phyloP scores from a whole-genome alignment of 2,797 vertebrate genomes.

The Ctenosaura bakeri region DNA sequence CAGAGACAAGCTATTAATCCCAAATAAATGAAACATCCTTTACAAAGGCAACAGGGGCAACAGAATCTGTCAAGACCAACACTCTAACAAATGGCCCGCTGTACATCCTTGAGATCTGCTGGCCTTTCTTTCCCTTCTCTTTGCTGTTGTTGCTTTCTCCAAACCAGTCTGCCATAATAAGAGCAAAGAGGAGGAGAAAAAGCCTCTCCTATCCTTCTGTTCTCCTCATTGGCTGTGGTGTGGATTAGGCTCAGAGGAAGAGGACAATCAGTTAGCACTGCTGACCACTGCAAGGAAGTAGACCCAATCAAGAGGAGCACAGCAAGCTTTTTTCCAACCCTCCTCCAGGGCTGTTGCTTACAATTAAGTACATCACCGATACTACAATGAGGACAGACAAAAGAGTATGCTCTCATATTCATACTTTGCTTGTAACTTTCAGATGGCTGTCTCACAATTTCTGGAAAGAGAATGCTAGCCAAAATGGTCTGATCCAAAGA shows the following conservation, averaged over 20 bases:
- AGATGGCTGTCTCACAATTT: neutral
- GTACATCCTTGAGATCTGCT: neutral
- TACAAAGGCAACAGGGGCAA: neutral
- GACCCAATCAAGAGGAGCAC: neutral
- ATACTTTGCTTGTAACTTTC: neutral
- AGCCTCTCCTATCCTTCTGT: neutral
- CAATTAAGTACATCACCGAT: neutral
- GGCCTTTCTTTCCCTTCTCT: neutral
- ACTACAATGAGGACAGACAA: neutral
- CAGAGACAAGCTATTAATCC: neutral
- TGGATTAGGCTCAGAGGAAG: neutral
- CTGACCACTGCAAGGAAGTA: neutral
- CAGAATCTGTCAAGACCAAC: neutral
- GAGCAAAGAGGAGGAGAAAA: neutral
- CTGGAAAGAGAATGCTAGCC: neutral
- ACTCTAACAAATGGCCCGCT: neutral
- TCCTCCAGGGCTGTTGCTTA: neutral
- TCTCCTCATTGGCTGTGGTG: neutral
- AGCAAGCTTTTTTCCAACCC: neutral
- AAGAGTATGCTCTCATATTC: neutral
- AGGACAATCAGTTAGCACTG: neutral
- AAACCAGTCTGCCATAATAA: neutral
- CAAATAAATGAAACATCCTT: neutral
- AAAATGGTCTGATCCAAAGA: neutral
- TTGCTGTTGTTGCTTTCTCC: neutral